Conservation (phyloP, 2,797 vertebrate genomes). For the Sarcophilus harrisii region DNA sequence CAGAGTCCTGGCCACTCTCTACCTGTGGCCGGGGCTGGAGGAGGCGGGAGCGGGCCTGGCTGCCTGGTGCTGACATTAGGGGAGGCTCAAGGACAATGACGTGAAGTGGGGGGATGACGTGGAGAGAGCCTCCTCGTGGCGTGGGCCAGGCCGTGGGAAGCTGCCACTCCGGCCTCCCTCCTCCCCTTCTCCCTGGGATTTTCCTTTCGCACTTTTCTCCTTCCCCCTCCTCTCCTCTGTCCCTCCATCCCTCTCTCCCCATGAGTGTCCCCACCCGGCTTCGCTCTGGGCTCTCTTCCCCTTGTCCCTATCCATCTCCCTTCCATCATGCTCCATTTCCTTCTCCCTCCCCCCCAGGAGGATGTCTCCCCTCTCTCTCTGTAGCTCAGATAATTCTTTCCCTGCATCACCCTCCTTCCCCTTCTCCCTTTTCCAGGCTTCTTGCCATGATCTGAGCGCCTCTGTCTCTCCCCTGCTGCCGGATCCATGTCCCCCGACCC, state of each 20-base stretch:
- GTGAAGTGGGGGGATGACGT: constrained; percentile 46
- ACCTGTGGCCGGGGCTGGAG: constrained; percentile 68
- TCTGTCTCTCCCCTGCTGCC: not conserved
- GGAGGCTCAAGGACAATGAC: constrained; percentile 70
- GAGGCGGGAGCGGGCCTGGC: constrained; percentile 15
- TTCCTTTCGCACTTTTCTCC: constrained; percentile 50
- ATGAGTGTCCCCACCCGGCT: not conserved
- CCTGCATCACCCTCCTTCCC: not conserved
- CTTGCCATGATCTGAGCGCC: not conserved
- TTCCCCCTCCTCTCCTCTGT: not conserved
- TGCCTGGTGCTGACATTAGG: constrained; percentile 71
- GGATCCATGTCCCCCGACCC: not conserved
- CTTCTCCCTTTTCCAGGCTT: not conserved
- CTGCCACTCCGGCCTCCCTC: constrained; percentile 39
- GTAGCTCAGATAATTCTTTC: not conserved
- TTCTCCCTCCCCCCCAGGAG: constrained; percentile 5
- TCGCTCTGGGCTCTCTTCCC: not conserved
- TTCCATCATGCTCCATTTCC: constrained; percentile 18
- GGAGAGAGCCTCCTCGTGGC: constrained; percentile 62
- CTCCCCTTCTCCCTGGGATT: constrained; percentile 45
- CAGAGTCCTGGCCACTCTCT: not conserved
- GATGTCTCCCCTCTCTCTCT: constrained; percentile 1
- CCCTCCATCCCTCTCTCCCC: constrained; percentile 2
- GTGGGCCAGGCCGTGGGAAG: constrained; percentile 50
- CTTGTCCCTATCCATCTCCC: not conserved